A percentile compares a stretch with the other conserved stretches of the same genome.
phyloP scores from a whole-genome alignment of 1,140 invertebrate species.

The Phymastichus coffea region DNA sequence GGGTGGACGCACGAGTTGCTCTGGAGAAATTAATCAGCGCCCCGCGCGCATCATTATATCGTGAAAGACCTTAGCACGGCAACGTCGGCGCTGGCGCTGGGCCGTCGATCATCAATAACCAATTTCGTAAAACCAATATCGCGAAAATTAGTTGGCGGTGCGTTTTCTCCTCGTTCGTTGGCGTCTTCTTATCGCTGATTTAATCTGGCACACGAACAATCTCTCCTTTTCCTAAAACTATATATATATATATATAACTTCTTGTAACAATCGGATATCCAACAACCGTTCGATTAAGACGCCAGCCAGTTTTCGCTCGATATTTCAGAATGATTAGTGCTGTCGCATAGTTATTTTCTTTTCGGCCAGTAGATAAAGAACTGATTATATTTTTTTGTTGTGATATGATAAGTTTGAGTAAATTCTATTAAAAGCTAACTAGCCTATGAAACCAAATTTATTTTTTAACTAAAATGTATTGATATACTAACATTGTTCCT shows the following conservation, averaged over 20 bases:
- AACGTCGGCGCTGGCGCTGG: neutral
- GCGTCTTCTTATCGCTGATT: neutral
- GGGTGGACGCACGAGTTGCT: neutral
- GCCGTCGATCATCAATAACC: slow-evolving; percentile 48
- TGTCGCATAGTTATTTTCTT: too few relatives aligned
- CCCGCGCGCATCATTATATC: slow-evolving; percentile 5
- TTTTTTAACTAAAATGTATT: too few relatives aligned
- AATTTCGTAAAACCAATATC: slow-evolving; percentile 53
- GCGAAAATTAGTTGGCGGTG: slow-evolving; percentile 49
- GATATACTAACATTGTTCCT: too few relatives aligned
- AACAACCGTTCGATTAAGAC: neutral
- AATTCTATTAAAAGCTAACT: too few relatives aligned
- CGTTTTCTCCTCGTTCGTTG: neutral
- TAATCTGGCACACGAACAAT: slow-evolving; percentile 3
- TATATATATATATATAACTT: too few relatives aligned
- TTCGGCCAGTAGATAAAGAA: too few relatives aligned
- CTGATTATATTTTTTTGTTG: too few relatives aligned
- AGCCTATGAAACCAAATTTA: too few relatives aligned
- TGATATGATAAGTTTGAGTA: too few relatives aligned
- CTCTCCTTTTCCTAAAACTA: neutral
- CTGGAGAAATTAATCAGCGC: slow-evolving; percentile 16
- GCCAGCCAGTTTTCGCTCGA: neutral
- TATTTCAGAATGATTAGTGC: slow-evolving; percentile 16
- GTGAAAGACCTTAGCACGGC: neutral
- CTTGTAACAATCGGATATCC: too few relatives aligned